phyloP scores from a whole-genome alignment of 2,113 vertebrate species.

The Trematocara stigmaticum region DNA sequence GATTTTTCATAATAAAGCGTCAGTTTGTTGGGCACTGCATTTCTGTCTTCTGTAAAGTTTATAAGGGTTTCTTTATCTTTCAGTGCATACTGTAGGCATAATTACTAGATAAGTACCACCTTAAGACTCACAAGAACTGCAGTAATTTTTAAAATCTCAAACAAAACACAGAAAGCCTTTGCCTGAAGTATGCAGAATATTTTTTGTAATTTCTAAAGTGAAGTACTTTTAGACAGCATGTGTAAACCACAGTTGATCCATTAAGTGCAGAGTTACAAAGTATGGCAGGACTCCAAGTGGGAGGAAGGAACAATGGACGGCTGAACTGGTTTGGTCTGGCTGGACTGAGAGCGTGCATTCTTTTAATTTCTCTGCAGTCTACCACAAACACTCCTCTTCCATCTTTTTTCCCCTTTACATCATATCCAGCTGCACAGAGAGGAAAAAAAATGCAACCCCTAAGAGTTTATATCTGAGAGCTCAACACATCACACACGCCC shows the following conservation, averaged over 20 bases:
- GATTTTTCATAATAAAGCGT: slow-evolving; percentile 18
- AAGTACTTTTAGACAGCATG: neutral
- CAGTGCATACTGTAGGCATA: neutral
- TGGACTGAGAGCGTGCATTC: slow-evolving; percentile 20
- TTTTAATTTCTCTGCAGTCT: slow-evolving; percentile 25
- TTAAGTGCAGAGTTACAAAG: neutral
- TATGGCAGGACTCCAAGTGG: neutral
- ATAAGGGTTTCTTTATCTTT: neutral
- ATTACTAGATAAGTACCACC: neutral
- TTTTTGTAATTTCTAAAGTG: neutral
- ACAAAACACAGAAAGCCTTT: neutral
- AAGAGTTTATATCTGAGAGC: neutral
- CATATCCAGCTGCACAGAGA: slow-evolving; percentile 87
- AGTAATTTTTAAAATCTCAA: neutral
- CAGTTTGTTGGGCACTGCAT: neutral
- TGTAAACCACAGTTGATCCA: neutral
- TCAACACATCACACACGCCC: neutral
- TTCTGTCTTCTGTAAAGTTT: neutral
- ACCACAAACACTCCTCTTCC: neutral
- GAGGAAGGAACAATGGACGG: slow-evolving; percentile 25
- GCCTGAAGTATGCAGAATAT: neutral
- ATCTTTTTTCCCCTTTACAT: slow-evolving; percentile 70
- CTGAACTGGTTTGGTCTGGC: slow-evolving; percentile 14
- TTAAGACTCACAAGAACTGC: neutral
- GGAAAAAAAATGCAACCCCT: neutral